phyloP scores from a whole-genome alignment of 2,113 vertebrate species.

The Ctenomys sociabilis region DNA sequence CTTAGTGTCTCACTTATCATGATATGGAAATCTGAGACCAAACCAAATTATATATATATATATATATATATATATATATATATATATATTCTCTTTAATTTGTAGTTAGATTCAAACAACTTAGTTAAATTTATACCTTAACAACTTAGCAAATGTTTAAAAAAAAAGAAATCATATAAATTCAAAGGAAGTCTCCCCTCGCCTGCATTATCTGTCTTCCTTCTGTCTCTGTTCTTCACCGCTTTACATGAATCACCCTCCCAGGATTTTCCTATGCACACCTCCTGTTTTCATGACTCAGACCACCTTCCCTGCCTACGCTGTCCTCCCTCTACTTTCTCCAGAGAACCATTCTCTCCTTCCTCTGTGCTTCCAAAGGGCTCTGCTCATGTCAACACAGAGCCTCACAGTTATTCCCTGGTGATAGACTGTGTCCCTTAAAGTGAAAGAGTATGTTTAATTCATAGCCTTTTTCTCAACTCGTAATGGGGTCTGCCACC shows the following conservation, averaged over 20 bases:
- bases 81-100: not conserved
- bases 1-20: not conserved
- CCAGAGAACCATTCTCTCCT: not conserved
- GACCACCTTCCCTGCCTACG: not conserved
- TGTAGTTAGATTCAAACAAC: not conserved
- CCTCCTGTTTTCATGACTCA: not conserved
- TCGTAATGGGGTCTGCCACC: conserved; percentile 72
- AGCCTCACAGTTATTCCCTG: conserved; percentile 37
- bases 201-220: not conserved
- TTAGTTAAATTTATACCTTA: not conserved
- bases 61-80: not conserved
- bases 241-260: not conserved
- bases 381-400: not conserved
- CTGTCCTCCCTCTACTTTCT: not conserved
- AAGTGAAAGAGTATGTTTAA: conserved; percentile 72
- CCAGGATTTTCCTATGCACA: not conserved
- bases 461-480: conserved; percentile 66
- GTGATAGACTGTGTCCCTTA: conserved; percentile 61
- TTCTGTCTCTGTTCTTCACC: not conserved
- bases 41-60: not conserved
- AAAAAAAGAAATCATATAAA: not conserved
- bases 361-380: not conserved
- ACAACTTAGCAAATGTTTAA: not conserved
- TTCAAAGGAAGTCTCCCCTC: not conserved
- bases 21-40: not conserved